Conservation (phyloP, 1,140 invertebrate genomes). For the Halictus rubicundus region DNA sequence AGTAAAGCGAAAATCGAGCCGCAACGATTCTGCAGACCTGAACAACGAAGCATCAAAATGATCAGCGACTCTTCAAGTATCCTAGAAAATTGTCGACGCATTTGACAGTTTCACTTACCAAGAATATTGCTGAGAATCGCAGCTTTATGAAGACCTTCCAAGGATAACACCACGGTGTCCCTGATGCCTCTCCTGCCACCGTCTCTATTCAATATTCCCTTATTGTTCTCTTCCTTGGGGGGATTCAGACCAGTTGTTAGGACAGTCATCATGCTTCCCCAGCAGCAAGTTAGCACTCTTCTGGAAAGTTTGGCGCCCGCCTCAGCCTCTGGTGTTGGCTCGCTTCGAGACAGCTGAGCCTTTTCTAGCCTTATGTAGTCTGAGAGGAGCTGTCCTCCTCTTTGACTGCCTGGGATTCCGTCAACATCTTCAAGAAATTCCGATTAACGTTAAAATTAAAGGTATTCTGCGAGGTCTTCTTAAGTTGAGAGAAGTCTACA, state of each 20-base stretch:
- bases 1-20: constrained; percentile 90
- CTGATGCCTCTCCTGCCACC: constrained; percentile 83
- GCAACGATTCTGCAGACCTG: constrained; percentile 90
- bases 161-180: constrained; percentile 86
- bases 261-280: constrained; percentile 94
- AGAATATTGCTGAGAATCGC: constrained; percentile 88
- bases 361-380: constrained; percentile 91
- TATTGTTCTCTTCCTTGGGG: constrained; percentile 76
- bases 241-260: constrained; percentile 87
- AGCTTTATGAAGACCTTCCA: constrained; percentile 94
- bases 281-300: constrained; percentile 92
- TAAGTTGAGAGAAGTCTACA: background rate
- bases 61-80: background rate
- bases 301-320: constrained; percentile 85
- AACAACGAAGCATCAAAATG: background rate
- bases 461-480: no score
- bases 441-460: no score
- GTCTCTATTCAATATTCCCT: constrained; percentile 77
- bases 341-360: constrained; percentile 83
- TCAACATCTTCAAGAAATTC: constrained; percentile 86
- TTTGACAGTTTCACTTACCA: constrained; percentile 69
- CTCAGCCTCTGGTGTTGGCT: constrained; percentile 86
- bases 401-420: constrained; percentile 86
- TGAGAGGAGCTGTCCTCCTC: constrained; percentile 88
- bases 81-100: background rate